These are phyloP conservation scores for Synanthedon vespiformis DNA, from an alignment of 2,888 invertebrate species.

Conservation along the genomic window DNA sequence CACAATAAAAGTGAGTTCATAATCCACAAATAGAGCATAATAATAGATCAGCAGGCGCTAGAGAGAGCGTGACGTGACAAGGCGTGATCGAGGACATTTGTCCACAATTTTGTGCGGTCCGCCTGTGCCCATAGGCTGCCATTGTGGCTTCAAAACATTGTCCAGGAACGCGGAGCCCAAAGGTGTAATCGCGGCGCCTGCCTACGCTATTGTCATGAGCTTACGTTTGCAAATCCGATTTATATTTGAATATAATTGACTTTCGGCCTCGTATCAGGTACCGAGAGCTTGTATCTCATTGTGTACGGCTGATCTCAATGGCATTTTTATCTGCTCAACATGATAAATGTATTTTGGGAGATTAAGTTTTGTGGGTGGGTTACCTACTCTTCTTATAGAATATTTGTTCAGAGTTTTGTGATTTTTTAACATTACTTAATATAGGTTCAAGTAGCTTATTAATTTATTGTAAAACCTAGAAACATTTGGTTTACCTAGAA, in stretches of 20 bases:
- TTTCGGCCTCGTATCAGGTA: slow-evolving; percentile 62
- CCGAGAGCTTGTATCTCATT: slow-evolving; percentile 50
- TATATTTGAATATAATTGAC: slow-evolving; percentile 71
- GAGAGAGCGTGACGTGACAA: slow-evolving; percentile 6
- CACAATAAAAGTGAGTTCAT: slow-evolving; percentile 32
- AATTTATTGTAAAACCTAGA: background rate
- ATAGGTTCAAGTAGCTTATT: background rate
- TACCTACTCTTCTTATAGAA: slow-evolving; percentile 22
- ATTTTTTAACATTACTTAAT: background rate
- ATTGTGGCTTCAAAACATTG: slow-evolving; percentile 31
- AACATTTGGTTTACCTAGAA: background rate
- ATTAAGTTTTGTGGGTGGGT: slow-evolving; percentile 51
- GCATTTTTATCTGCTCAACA: slow-evolving; percentile 65
- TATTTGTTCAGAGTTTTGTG: slow-evolving; percentile 3
- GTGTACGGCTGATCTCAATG: slow-evolving; percentile 60
- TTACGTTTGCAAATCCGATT: slow-evolving; percentile 70
- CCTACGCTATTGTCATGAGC: slow-evolving; percentile 55
- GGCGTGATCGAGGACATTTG: slow-evolving; percentile 12
- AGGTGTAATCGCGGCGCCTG: slow-evolving; percentile 41
- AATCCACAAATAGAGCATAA: slow-evolving; percentile 33
- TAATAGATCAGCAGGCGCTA: slow-evolving; percentile 10
- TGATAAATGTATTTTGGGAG: slow-evolving; percentile 66
- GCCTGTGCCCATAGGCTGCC: slow-evolving; percentile 11
- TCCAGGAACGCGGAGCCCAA: slow-evolving; percentile 23
- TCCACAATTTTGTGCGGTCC: slow-evolving; percentile 1